phyloP scores from a whole-genome alignment of 2,888 invertebrate species.

The Lapara coniferarum region DNA sequence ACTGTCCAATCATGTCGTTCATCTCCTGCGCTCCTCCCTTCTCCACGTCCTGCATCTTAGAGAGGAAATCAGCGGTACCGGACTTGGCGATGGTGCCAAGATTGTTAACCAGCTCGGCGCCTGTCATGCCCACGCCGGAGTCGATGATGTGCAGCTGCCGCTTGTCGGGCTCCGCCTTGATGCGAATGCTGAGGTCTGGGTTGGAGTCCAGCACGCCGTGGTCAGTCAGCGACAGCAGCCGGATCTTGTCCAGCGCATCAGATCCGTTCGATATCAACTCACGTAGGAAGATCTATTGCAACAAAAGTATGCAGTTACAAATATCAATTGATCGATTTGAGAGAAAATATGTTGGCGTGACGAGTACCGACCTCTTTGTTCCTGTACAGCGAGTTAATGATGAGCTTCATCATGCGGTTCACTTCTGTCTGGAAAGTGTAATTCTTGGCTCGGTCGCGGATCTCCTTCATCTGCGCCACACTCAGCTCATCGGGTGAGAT shows the following conservation, averaged over 20 bases:
- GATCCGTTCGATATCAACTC: slow-evolving; percentile 99
- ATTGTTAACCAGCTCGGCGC: slow-evolving; percentile 95
- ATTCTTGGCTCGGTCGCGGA: slow-evolving; percentile 94
- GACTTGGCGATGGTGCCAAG: slow-evolving; percentile 99
- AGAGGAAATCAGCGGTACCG: slow-evolving; percentile 97
- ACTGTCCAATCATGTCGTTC: slow-evolving; percentile 99
- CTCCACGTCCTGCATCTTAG: slow-evolving; percentile 91
- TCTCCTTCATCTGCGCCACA: slow-evolving; percentile 95
- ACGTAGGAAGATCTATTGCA: slow-evolving; percentile 92
- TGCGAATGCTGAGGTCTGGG: slow-evolving; percentile 93
- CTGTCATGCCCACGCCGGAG: slow-evolving; percentile 99
- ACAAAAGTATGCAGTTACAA: slow-evolving; percentile 37
- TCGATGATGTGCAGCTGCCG: slow-evolving; percentile 97
- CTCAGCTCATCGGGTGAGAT: slow-evolving; percentile 97
- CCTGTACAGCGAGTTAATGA: slow-evolving; percentile 99
- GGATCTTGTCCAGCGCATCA: slow-evolving; percentile 99
- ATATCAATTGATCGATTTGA: too few species aligned
- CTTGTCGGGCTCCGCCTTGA: slow-evolving; percentile 96
- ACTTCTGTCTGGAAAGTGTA: slow-evolving; percentile 98
- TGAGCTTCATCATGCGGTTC: slow-evolving; percentile 99
- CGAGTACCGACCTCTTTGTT: slow-evolving; percentile 93
- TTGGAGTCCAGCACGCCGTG: slow-evolving; percentile 89
- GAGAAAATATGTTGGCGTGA: too few species aligned
- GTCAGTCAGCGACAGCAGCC: slow-evolving; percentile 95
- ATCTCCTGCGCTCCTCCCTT: slow-evolving; percentile 86